phyloP scores from a whole-genome alignment of 53 echinoderm and acorn worm species.

The Patiria pectinifera region DNA sequence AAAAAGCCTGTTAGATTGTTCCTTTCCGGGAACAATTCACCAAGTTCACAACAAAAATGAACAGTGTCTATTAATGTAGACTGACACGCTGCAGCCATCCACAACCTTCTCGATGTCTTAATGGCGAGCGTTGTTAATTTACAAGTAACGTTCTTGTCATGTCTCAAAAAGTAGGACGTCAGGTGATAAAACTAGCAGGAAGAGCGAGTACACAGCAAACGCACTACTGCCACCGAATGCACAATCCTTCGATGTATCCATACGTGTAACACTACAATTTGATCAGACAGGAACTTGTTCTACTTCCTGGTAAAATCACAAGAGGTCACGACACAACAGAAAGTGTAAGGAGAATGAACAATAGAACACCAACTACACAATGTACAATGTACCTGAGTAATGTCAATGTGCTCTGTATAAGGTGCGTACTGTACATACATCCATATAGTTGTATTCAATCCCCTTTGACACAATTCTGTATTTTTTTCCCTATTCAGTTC shows the following conservation, averaged over 20 bases:
- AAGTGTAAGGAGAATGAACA: background rate
- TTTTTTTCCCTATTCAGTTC: background rate
- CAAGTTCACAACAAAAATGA: background rate
- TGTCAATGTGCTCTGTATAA: background rate
- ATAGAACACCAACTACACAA: background rate
- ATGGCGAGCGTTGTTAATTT: background rate
- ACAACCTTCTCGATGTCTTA: background rate
- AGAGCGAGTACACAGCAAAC: background rate
- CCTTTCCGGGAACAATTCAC: background rate
- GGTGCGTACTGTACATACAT: background rate
- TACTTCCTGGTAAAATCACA: constrained; percentile 54
- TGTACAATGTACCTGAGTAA: background rate
- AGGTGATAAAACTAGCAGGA: background rate
- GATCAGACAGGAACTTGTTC: constrained; percentile 53
- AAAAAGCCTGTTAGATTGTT: background rate
- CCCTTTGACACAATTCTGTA: background rate
- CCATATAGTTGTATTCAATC: background rate
- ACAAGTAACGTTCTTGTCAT: background rate
- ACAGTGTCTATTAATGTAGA: background rate
- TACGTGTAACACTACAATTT: background rate
- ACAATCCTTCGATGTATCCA: background rate
- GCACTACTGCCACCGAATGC: background rate
- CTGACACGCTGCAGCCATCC: background rate
- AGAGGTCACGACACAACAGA: constrained; percentile 40
- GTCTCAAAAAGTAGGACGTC: background rate